Percentiles rank a stretch among this genome's conserved stretches.
These are phyloP conservation scores for Zhuqinia jingwanae DNA, from an alignment of 2,888 invertebrate species.

Conservation along the genomic window DNA sequence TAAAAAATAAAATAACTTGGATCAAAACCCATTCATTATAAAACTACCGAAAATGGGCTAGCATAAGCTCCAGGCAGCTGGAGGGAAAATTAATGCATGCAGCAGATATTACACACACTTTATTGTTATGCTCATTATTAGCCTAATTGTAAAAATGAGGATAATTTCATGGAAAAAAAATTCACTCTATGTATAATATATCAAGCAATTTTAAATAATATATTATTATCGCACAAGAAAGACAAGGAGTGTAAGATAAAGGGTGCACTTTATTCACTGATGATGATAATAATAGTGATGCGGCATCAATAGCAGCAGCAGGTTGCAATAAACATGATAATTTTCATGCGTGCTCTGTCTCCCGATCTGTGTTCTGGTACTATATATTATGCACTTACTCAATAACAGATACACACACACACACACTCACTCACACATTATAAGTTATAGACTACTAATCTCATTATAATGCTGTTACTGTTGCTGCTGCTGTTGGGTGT, in stretches of 20 bases:
- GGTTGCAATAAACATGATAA: slow-evolving; percentile 55
- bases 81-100: neutral
- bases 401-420: slow-evolving; percentile 31
- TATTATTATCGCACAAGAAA: too few relatives aligned
- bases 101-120: neutral
- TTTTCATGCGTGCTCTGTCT: neutral
- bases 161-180: too few relatives aligned
- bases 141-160: neutral
- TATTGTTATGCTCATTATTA: neutral
- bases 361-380: neutral
- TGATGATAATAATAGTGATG: neutral
- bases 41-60: too few relatives aligned
- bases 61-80: too few relatives aligned
- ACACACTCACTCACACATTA: neutral
- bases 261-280: too few relatives aligned
- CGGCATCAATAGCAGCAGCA: slow-evolving; percentile 15
- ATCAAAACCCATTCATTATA: too few relatives aligned
- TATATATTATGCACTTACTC: slow-evolving; percentile 25
- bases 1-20: too few relatives aligned
- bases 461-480: too few relatives aligned
- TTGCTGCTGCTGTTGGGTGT: too few relatives aligned
- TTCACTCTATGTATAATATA: too few relatives aligned
- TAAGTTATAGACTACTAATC: neutral
- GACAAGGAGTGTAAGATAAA: too few relatives aligned
- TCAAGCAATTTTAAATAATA: too few relatives aligned